phyloP scores from a whole-genome alignment of 2,888 invertebrate species.

The Amphipyra berbera region DNA sequence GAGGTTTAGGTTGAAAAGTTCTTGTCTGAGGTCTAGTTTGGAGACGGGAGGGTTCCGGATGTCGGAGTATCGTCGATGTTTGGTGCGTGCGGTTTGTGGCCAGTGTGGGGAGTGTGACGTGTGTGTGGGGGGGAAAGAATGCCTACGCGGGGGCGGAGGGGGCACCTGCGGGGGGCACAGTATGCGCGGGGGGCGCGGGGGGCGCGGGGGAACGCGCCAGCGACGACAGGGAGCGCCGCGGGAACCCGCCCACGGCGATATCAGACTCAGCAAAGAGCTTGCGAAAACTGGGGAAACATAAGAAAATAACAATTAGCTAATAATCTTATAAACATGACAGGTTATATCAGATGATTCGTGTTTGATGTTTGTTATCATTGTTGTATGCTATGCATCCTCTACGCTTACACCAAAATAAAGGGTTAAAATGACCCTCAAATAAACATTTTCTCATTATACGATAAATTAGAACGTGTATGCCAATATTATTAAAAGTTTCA shows the following conservation, averaged over 20 bases:
- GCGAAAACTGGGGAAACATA: conserved; percentile 92
- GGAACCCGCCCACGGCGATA: conserved; percentile 93
- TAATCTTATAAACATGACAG: no score
- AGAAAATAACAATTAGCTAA: not conserved
- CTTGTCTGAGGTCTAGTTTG: conserved; percentile 79
- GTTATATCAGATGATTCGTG: no score
- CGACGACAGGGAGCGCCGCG: conserved; percentile 94
- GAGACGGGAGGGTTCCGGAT: conserved; percentile 63
- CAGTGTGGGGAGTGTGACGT: conserved; percentile 28
- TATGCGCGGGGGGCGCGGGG: conserved; percentile 81
- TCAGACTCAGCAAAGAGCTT: conserved; percentile 96
- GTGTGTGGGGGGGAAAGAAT: conserved; percentile 70
- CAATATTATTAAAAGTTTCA: no score
- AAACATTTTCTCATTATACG: no score
- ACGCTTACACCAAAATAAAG: no score
- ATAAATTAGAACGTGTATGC: no score
- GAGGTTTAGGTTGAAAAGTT: conserved; percentile 76
- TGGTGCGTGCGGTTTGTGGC: conserved; percentile 58
- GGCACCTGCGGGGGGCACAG: conserved; percentile 88
- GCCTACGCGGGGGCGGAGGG: conserved; percentile 83
- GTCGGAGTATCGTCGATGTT: conserved; percentile 63
- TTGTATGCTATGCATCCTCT: no score
- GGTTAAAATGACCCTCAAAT: no score
- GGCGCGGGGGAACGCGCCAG: conserved; percentile 89
- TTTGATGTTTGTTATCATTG: no score